A percentile compares a stretch with the other conserved stretches of the same genome.
These are phyloP conservation scores for Phalera bucephala DNA, from an alignment of 2,888 invertebrate species.

Conservation along the genomic window DNA sequence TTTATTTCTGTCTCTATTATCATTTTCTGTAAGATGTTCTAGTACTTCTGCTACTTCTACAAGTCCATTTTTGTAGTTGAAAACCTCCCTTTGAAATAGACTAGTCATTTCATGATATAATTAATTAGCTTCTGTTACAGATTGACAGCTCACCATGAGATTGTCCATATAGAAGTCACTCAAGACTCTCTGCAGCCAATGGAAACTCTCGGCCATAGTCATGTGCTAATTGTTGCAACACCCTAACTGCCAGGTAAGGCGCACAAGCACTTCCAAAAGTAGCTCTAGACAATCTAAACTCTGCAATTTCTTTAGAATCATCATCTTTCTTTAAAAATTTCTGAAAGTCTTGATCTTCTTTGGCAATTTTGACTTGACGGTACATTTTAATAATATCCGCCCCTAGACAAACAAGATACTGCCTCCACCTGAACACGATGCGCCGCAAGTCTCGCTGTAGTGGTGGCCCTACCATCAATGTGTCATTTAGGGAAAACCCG, in stretches of 20 bases:
- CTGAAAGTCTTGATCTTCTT: conserved; percentile 3
- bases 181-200: not conserved
- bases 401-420: not conserved
- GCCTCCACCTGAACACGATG: conserved; percentile 2
- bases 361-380: conserved; percentile 3
- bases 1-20: conserved; percentile 2
- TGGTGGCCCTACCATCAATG: conserved; percentile 3
- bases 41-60: not conserved
- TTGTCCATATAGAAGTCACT: conserved; percentile 17
- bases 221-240: not conserved
- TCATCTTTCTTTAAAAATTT: conserved; percentile 4
- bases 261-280: conserved; percentile 5
- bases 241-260: conserved; percentile 1
- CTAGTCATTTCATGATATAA: conserved; percentile 5
- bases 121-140: conserved; percentile 4
- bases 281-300: not conserved
- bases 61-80: conserved; percentile 6
- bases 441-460: conserved; percentile 4
- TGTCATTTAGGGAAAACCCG: conserved; percentile 3
- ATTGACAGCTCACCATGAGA: not conserved
- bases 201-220: conserved; percentile 1
- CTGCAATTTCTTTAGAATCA: not conserved
- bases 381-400: conserved; percentile 9
- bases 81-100: conserved; percentile 8
- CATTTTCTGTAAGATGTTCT: not conserved